Evolutionary conservation across 2,888 invertebrate species (phyloP).

Genomic region (Syrista parreyssii): DNA sequence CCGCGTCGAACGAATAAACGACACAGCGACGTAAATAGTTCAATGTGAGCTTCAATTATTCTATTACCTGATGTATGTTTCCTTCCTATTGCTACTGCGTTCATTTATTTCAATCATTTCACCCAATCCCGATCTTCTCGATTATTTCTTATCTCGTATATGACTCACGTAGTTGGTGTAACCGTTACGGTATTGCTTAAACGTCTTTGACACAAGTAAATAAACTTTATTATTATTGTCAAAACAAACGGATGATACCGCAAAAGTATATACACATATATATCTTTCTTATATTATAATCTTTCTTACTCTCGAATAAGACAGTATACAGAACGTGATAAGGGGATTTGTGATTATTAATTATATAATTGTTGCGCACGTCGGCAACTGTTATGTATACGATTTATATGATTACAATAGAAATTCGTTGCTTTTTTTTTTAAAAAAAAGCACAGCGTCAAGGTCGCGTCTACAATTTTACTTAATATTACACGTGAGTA

Average conservation of each 20-base stretch:
- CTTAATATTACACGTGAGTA: not conserved
- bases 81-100: not conserved
- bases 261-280: not conserved
- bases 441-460: not conserved
- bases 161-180: not conserved
- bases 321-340: not conserved
- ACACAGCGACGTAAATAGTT: conserved; percentile 1
- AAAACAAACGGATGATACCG: not conserved
- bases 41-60: not conserved
- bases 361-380: not conserved
- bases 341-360: not conserved
- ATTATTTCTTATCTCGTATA: not conserved
- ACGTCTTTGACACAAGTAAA: not conserved
- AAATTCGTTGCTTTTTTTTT: conserved; percentile 1
- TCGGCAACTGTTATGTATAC: not conserved
- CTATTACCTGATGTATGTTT: not conserved
- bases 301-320: not conserved
- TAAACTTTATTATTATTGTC: not conserved
- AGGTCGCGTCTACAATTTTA: not conserved
- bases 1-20: conserved; percentile 38
- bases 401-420: not conserved
- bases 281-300: not conserved
- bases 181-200: not conserved
- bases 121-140: not conserved
- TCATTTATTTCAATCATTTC: not conserved